Base-by-base conservation (phyloP, 2,113 vertebrate species). In the Vulpes ferrilata region DNA sequence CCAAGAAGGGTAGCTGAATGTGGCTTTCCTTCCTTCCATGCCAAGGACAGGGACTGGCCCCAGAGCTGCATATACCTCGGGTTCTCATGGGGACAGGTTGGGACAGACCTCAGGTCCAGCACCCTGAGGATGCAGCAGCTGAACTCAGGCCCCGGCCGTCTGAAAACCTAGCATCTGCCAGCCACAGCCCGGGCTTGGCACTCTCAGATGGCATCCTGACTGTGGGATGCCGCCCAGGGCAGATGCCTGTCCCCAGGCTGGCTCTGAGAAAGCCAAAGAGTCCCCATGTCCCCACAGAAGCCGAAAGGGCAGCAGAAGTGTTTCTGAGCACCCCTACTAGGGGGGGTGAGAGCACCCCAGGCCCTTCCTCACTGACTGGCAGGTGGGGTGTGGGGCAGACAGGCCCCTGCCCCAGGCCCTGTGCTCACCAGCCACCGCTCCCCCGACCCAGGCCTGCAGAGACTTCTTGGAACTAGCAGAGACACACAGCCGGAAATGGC, bases 381-480 rank as follows among this genome's bases (percentile, higher is more conserved):
- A 23, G 35, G 32, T 69, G 65, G 27, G 11, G 32, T 12, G 5
- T 12, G 71, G 38, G 53, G 55, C 11, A 5, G 23, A 22, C 22
- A 15, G 51, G 16, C 25, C 65, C 30, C 55, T 5, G 32, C 19
- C 25, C 13, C 20, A 13, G 87, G 30, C 35, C 53, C 35, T 2
- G 16, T 22, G 62, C 84, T 97, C 94, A 97, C 1, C 0, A 2
- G 80, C 7, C 27, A 2, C 51, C 1, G 32, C 12, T 16, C 25
- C 65, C 64, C 16, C 32, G 35, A 73, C 35, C 0, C 98, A 99
- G 99, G 99, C 99, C 78, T 99, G 99, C 98, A 99, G 99, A 3
- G 99, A 99, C 98, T 99, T 99, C 98, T 98, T 99, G 99, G 99
- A 99, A 89, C 98, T 99, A 95, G 99, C 99, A 0, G 99, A 99